Evolutionary conservation across 2,888 invertebrate species (phyloP).

Genomic region (Urechis unicinctus): DNA sequence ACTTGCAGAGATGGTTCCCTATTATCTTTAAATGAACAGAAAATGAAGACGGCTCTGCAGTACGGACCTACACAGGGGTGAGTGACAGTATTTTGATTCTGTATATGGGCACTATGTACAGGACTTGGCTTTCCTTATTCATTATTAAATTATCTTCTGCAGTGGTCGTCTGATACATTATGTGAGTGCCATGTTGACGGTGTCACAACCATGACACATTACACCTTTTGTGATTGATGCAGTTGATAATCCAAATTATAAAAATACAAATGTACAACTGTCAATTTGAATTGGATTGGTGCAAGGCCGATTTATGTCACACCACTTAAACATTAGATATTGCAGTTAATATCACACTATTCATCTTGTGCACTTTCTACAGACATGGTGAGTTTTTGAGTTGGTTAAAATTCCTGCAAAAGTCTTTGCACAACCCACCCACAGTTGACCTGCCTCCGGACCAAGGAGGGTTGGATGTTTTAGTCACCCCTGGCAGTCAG

Average conservation of each 20-base stretch:
- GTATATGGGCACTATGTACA: too few species aligned
- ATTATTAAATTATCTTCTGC: too few species aligned
- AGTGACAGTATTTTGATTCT: too few species aligned
- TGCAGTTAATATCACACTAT: too few species aligned
- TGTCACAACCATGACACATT: too few species aligned
- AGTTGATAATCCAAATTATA: conserved; percentile 10
- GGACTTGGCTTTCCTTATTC: too few species aligned
- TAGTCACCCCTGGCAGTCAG: conserved; percentile 70
- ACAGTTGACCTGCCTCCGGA: conserved; percentile 51
- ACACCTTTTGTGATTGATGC: conserved; percentile 40
- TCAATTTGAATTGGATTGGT: background rate
- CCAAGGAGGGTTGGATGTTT: conserved; percentile 43
- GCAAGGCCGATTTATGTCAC: too few species aligned
- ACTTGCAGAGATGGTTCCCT: conserved; percentile 32
- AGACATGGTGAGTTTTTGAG: conserved; percentile 34
- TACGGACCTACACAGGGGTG: conserved; percentile 69
- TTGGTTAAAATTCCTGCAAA: conserved; percentile 62
- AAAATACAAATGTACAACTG: background rate
- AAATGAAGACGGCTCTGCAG: conserved; percentile 63
- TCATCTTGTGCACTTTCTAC: conserved; percentile 1
- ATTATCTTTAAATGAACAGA: conserved; percentile 24
- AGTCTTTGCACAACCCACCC: conserved; percentile 63
- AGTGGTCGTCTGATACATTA: too few species aligned
- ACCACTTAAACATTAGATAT: too few species aligned
- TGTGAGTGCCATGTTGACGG: too few species aligned